Evolutionary conservation across 2,888 invertebrate genomes (phyloP), one percentile per base, ranked within the genome.

Genomic region (Dorcus parallelipipedus): DNA sequence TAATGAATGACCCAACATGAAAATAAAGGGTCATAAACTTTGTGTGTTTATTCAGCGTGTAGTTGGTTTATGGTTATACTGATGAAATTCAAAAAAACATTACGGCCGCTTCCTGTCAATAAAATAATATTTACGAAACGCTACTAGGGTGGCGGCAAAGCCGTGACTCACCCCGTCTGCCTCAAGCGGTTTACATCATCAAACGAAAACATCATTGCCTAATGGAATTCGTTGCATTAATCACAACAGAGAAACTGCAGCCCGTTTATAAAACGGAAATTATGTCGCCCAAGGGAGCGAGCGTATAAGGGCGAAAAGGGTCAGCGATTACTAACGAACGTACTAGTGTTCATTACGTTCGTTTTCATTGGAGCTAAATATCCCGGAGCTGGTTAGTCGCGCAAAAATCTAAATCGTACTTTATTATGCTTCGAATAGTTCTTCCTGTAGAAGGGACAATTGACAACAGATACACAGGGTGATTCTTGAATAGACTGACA

Each of bases 181-280:
- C 38, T 38, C 17, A 38, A 38, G 51, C 51, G 51, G 51, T 51
- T 51, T 38, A 10, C 20, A 65, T 70, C 66, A 59, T 65, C 70
- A 74, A 73, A 74, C 73, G 73, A 75, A 75, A 75, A 74, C 73
- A 74, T 72, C 73, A 74, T 72, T 72, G 72, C 73, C 74, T 76
- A 77, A 77, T 77, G 76, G 75, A 77, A 76, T 76, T 73, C 71
- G 69, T 70, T 69, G 72, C 75, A 77, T 77, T 76, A 77, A 77
- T 77, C 76, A 76, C 74, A 69, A 67, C 64, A 63, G 66, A 68
- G 65, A 64, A 61, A 71, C 67, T 66, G 66, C 68, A 62, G 68
- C 66, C 67, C 72, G 71, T 74, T 76, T 76, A 75, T 75, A 74
- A 76, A 75, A 74, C 76, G 77, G 77, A 76, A 77, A 77, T 77